Conservation (phyloP, 2,113 vertebrate species). For the Noctilio leporinus region DNA sequence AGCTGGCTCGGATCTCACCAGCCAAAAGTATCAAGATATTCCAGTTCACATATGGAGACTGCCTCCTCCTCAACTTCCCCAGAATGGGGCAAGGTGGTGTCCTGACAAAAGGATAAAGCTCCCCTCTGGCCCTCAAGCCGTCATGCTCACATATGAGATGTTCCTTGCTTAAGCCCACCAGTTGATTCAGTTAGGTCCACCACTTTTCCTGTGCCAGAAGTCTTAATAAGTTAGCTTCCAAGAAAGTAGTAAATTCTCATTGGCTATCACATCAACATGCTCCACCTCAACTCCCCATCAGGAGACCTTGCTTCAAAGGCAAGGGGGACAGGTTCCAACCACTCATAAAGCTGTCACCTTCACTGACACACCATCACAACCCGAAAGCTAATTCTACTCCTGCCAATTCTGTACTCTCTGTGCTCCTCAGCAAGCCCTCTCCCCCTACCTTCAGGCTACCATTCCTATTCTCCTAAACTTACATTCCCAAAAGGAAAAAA, state of each 20-base stretch:
- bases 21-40: neutral
- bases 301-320: neutral
- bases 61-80: neutral
- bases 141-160: neutral
- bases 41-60: neutral
- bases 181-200: neutral
- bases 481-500: neutral
- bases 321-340: neutral
- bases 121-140: neutral
- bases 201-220: neutral
- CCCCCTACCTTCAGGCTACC: neutral
- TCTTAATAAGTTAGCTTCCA: neutral
- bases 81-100: neutral
- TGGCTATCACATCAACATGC: neutral
- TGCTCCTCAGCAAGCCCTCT: neutral
- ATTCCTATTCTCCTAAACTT: neutral
- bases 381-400: neutral
- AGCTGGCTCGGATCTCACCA: neutral
- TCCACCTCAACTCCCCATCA: neutral
- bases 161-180: neutral
- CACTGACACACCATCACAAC: neutral
- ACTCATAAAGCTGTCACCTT: neutral
- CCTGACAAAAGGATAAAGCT: neutral
- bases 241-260: neutral
- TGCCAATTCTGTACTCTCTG: neutral